Evolutionary conservation across 2,797 vertebrate species (phyloP), one percentile per base, ranked within the genome.

Genomic region (Sardinella longiceps): DNA sequence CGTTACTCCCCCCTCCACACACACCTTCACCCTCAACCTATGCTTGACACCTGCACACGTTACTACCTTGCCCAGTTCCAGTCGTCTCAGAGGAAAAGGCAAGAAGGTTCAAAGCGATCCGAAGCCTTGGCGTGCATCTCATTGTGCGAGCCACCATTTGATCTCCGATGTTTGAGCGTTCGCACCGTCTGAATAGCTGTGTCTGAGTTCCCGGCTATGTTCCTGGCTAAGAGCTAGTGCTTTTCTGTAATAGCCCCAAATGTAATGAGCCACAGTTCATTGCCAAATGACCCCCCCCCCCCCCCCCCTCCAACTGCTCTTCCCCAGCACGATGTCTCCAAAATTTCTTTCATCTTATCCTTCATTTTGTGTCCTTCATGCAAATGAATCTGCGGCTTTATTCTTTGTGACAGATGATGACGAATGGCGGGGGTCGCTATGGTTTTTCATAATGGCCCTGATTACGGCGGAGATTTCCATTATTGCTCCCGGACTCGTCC

Each of bases 321-420:
- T 3, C 23, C n/a, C 20, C 58, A 2, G 7, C 58, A 3, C 25
- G 1, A 25, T 63, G 7, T 18, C 30, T 70, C 63, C 14, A 28
- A 70, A 33, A 70, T 53, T 15, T 15, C 48, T 77, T 74, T 1
- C 51, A 84, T 81, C 28, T 45, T 37, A 60, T 88, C 80, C 30
- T 60, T 83, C 39, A 84, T 58, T 84, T 81, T 83, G 63, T 53
- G 80, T 56, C 60, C 30, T 84, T 84, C 25, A 58, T 83, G 60
- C 43, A 86, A 86, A 88, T 86, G 5, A 85, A 80, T 84, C 15
- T 50, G 43, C n/a, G 70, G 18, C 80, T 84, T 45, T 56, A 83
- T 80, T 81, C 56, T 30, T 74, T 83, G 56, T 85, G 87, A 85
- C 86, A 85, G 77, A 37, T 50, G 12, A 85, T 86, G 85, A 85